These are phyloP conservation scores for Galaxias olidus DNA, from an alignment of 2,797 vertebrate genomes.

Conservation along the genomic window DNA sequence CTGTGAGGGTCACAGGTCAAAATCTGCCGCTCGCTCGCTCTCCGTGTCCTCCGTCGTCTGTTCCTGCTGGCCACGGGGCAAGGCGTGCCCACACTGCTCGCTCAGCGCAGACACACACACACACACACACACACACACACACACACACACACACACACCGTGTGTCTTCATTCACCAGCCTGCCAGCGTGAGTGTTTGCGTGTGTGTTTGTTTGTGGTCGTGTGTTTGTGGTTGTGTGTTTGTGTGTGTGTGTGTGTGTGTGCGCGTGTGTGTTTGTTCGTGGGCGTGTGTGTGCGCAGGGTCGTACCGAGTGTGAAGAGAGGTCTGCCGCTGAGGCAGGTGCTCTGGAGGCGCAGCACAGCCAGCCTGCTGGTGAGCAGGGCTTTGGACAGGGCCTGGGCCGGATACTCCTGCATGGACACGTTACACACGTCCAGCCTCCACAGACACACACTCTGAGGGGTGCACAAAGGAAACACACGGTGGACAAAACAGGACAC, in stretches of 20 bases:
- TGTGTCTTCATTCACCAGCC: background rate
- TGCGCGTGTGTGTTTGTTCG: conserved; percentile 7
- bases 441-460: conserved; percentile 74
- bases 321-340: conserved; percentile 72
- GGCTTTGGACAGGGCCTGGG: conserved; percentile 70
- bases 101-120: background rate
- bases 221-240: background rate
- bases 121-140: background rate
- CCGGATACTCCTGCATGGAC: conserved; percentile 63
- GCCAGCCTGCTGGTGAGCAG: conserved; percentile 71
- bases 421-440: conserved; percentile 73
- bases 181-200: background rate
- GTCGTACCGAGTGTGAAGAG: conserved; percentile 74
- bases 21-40: conserved; percentile 55
- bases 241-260: conserved; percentile 8
- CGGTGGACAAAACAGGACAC: background rate
- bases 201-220: background rate
- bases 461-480: conserved; percentile 27
- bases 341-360: conserved; percentile 71
- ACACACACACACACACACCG: background rate
- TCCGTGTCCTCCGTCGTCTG: conserved; percentile 66
- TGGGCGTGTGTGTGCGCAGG: conserved; percentile 13
- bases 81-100: conserved; percentile 26
- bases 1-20: conserved; percentile 77
- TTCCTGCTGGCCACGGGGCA: conserved; percentile 73